Percentiles rank a stretch among this genome's conserved stretches.
Conservation (phyloP, 2,888 invertebrate species). For the Andrena bicolor region DNA sequence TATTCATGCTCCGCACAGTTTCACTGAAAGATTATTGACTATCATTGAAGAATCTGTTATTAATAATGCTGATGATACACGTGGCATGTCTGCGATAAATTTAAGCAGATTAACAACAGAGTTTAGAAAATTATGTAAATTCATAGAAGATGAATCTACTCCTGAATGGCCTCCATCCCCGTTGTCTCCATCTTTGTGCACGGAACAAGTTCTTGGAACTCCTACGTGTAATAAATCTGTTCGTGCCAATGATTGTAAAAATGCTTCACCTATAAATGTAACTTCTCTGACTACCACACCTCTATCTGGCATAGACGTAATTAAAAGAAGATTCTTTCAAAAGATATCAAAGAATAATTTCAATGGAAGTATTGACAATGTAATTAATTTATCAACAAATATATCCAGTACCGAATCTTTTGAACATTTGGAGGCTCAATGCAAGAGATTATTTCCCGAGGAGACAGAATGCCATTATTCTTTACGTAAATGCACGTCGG, state of each 20-base stretch:
- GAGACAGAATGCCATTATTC: conserved; percentile 8
- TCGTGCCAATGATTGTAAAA: background rate
- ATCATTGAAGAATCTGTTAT: conserved; percentile 79
- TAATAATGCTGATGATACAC: conserved; percentile 52
- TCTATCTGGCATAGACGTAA: conserved; percentile 7
- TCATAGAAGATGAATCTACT: conserved; percentile 80
- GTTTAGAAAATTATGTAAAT: conserved; percentile 78
- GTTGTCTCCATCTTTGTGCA: background rate
- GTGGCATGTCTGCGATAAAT: conserved; percentile 63
- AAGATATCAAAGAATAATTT: conserved; percentile 69
- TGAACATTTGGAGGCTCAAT: conserved; percentile 61
- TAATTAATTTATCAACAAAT: conserved; percentile 14
- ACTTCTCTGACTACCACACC: background rate
- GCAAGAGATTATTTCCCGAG: conserved; percentile 53
- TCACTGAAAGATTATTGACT: conserved; percentile 78
- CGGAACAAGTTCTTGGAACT: background rate
- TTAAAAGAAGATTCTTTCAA: conserved; percentile 49
- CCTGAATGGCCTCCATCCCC: conserved; percentile 76
- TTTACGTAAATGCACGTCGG: conserved; percentile 38
- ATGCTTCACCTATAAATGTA: conserved; percentile 13
- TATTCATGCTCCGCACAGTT: conserved; percentile 72
- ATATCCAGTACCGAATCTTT: conserved; percentile 49
- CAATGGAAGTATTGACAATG: conserved; percentile 19
- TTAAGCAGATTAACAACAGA: conserved; percentile 78
- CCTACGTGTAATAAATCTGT: background rate